Evolutionary conservation across 2,888 invertebrate species (phyloP), one percentile per base, ranked within the genome.

Genomic region (Dendrolimus pini): DNA sequence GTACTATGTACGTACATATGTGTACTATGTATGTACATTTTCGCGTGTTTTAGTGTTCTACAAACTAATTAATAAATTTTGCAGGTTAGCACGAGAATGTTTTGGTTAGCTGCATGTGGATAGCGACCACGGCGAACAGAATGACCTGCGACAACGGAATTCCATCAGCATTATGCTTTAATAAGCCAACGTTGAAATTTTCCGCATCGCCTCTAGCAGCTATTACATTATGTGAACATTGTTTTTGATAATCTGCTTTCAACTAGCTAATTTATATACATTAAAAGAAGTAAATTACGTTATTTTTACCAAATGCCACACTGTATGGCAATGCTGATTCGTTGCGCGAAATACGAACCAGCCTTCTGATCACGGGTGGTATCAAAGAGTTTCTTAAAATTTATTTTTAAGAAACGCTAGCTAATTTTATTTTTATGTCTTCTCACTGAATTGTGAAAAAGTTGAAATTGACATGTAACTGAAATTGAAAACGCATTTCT

Each of bases 141-240:
- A 30, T 30, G 30, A 30, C 65, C 62, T 63, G 63, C 75, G 80
- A 83, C 83, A 85, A 60, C 78, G 69, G 81, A 85, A 82, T 78
- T 81, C 80, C 84, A 85, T 84, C 82, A 84, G 74, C 80, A 76
- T 82, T 78, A 80, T 75, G 77, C 72, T 78, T 71, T 79, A 82
- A 83, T 83, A 82, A 80, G 80, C 78, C 71, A 67, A 70, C 73
- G 74, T 76, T 77, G 75, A 80, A 81, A 78, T 79, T 77, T 69
- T 69, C 72, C 64, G 67, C 72, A 72, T 70, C 63, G 76, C 74
- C 77, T 70, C 66, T 62, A 72, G 76, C 72, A 69, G 74, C 70
- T 74, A 78, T 77, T 81, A 71, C 72, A 77, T 75, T 77, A 76
- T 65, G 69, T 69, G 66, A 62, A 63, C 68, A 68, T 72, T 70